These are phyloP conservation scores for Ophion costatus DNA, from an alignment of 2,888 invertebrate genomes.

Conservation along the genomic window DNA sequence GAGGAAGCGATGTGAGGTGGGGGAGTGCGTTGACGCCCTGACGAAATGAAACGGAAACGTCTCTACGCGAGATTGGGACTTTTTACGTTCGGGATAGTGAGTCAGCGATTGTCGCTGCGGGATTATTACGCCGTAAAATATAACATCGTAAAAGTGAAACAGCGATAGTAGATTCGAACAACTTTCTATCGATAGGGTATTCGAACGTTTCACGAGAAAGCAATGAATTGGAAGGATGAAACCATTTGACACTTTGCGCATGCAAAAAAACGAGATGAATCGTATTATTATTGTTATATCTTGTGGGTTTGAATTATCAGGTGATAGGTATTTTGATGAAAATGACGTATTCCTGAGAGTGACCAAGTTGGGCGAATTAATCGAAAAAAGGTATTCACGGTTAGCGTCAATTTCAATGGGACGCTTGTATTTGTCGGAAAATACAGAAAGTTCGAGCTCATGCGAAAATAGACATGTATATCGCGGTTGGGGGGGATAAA, in stretches of 20 bases:
- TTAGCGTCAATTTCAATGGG: slow-evolving; percentile 41
- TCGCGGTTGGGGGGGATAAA: slow-evolving; percentile 15
- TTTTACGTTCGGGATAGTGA: no score
- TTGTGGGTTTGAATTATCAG: background rate
- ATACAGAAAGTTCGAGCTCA: slow-evolving; percentile 46
- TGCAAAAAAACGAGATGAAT: background rate
- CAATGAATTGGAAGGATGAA: background rate
- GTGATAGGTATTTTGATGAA: slow-evolving; percentile 22
- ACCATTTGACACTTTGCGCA: background rate
- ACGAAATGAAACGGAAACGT: background rate
- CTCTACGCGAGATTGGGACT: background rate
- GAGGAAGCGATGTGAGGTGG: slow-evolving; percentile 16
- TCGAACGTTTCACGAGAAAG: background rate
- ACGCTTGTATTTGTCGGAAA: slow-evolving; percentile 34
- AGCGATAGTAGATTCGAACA: background rate
- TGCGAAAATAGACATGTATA: slow-evolving; percentile 9
- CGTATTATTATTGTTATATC: background rate
- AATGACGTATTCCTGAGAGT: slow-evolving; percentile 6
- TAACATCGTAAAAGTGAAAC: background rate
- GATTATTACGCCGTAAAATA: background rate
- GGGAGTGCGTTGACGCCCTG: background rate
- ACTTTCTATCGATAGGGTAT: background rate
- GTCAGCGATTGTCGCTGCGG: background rate
- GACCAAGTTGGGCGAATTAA: slow-evolving; percentile 31
- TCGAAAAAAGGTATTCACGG: background rate